Base-by-base conservation (phyloP, 2,888 invertebrate genomes). In the Fissipunctia ypsillon region DNA sequence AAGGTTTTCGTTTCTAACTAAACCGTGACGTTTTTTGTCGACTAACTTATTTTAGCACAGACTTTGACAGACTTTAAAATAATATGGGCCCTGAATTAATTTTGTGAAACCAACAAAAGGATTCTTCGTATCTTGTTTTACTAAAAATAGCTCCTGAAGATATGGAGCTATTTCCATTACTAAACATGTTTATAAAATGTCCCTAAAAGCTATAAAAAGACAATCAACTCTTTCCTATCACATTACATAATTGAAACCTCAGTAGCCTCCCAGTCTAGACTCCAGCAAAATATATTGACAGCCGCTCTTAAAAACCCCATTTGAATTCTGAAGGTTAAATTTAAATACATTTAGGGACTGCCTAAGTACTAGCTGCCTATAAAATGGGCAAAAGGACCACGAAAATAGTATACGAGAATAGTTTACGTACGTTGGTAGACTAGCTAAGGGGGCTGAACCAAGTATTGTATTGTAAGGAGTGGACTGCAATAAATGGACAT, bases 321-420 rank as follows among this genome's bases (percentile, higher is more conserved):
- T 75, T 85, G 57, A 83, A 83, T 85, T 64, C 77, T 59, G 60
- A 85, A 82, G 73, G 76, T 78, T 82, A 78, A 7, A 78, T 81
- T 85, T 69, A 73, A 82, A 75, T 83, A 82, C 64, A 76, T 66
- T 78, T 68, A 69, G 73, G 59, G 80, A 64, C 38, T 38, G 52
- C 60, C 52, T 67, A 43, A 52, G 59, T n/a, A 52, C 28, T 31
- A 14, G 14, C 19, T 25, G 48, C 7, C 9, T 28, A n/a, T 22
- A 45, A n/a, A 59, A 59, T 59, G 5, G n/a, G 2, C 63, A 83
- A 73, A 83, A 80, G 69, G 12, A 35, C 59, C 35, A 59, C 56
- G 2, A 22, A 52, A 43, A n/a, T 25, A 22, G 3, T 50, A 19
- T 22, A 19, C 9, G 2, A 12, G 14, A 41, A 6, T 14, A 28